Evolutionary conservation across 2,888 invertebrate genomes (phyloP).

Genomic region (Eupithecia centaureata): DNA sequence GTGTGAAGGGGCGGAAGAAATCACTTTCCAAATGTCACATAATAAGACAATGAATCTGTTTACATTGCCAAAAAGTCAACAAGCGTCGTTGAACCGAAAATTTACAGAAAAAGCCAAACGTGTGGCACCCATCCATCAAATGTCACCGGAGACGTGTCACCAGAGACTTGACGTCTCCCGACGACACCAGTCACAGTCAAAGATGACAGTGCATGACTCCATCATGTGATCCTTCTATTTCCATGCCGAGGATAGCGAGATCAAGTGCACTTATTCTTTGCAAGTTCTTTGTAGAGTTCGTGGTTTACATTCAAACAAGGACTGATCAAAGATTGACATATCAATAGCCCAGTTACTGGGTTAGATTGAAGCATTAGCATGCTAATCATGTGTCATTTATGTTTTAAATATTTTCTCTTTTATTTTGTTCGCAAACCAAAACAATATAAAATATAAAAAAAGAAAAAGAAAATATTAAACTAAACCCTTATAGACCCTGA

Average conservation of each 20-base stretch:
- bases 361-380: no score
- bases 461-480: no score
- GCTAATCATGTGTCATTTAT: no score
- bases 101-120: neutral
- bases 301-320: neutral
- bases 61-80: neutral
- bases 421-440: no score
- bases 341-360: neutral
- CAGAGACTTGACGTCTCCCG: conserved; percentile 25
- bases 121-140: conserved; percentile 38
- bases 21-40: neutral
- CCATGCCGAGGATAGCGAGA: conserved; percentile 34
- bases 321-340: neutral
- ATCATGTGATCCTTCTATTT: conserved; percentile 37
- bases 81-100: neutral
- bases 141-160: conserved; percentile 30
- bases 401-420: no score
- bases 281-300: neutral
- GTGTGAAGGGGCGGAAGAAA: neutral
- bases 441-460: no score
- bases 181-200: conserved; percentile 43
- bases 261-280: conserved; percentile 23
- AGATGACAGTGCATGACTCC: conserved; percentile 39
- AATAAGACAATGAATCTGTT: neutral
- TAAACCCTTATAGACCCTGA: no score